Percentiles rank a stretch among this genome's conserved stretches.
Evolutionary conservation across 2,888 invertebrate species (phyloP).

Genomic region (Nasonia oneida): DNA sequence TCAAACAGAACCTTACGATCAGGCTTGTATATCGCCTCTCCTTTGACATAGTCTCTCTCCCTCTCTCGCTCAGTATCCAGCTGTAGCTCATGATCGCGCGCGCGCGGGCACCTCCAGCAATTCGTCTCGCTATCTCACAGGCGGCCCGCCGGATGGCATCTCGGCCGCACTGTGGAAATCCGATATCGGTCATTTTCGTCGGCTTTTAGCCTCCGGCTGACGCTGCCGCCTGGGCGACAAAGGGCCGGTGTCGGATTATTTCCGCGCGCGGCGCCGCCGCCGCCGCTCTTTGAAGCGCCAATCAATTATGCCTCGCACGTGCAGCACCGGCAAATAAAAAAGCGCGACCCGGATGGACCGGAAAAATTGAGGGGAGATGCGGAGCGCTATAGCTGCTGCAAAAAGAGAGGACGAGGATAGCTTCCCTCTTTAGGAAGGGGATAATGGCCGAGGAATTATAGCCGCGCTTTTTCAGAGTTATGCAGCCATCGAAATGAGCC

Average conservation of each 20-base stretch:
- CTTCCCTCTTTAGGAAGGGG: not conserved
- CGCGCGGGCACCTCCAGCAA: not conserved
- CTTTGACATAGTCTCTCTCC: not conserved
- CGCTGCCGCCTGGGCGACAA: constrained; percentile 20
- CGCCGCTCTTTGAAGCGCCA: constrained; percentile 47
- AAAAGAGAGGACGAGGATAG: not conserved
- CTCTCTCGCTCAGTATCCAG: not conserved
- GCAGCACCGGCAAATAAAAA: constrained; percentile 18
- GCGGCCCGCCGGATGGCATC: not conserved
- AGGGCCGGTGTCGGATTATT: constrained; percentile 44
- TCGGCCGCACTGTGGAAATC: constrained; percentile 31
- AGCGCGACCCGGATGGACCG: not conserved
- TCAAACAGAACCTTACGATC: not conserved
- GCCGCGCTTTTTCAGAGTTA: not conserved
- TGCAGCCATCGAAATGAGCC: not conserved
- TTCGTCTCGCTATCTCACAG: constrained; percentile 1
- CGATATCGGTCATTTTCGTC: constrained; percentile 56
- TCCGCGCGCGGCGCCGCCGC: not conserved
- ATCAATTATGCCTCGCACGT: constrained; percentile 41
- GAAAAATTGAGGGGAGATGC: not conserved
- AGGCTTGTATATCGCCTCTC: not conserved
- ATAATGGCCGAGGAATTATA: not conserved
- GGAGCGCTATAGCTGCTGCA: not conserved
- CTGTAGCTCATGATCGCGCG: not conserved
- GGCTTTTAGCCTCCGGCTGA: constrained; percentile 50